Percentiles rank a stretch among this genome's conserved stretches.
Conservation (phyloP, 2,888 invertebrate genomes). For the Drosophila paranaensis region DNA sequence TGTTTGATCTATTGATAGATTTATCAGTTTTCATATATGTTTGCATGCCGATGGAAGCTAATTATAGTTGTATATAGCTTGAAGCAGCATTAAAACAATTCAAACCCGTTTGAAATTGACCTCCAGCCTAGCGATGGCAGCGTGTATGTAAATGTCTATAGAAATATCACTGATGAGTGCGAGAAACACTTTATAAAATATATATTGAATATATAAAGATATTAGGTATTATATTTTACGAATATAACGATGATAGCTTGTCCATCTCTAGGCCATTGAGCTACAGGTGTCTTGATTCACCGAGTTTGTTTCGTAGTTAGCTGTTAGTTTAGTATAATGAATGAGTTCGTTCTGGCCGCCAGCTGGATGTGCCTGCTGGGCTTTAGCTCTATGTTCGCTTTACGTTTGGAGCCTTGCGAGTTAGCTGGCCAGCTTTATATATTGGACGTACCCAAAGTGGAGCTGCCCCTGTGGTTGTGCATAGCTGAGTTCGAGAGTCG, state of each 20-base stretch:
- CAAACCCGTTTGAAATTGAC: conserved; percentile 60
- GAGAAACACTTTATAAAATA: too few relatives aligned
- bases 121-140: conserved; percentile 45
- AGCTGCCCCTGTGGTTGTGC: conserved; percentile 80
- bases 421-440: conserved; percentile 81
- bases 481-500: conserved; percentile 82
- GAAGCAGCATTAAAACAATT: conserved; percentile 42
- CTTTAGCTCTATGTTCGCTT: conserved; percentile 24
- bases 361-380: conserved; percentile 23
- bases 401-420: conserved; percentile 76
- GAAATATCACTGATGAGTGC: not conserved
- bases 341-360: conserved; percentile 17
- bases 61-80: conserved; percentile 53
- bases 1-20: conserved; percentile 11
- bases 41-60: conserved; percentile 31
- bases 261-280: conserved; percentile 46
- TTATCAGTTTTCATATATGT: conserved; percentile 7
- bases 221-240: not conserved
- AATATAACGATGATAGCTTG: not conserved
- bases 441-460: conserved; percentile 78
- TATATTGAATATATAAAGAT: too few relatives aligned
- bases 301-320: conserved; percentile 24
- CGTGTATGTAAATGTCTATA: conserved; percentile 19
- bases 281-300: conserved; percentile 12
- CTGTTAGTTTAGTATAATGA: conserved; percentile 31